These are phyloP conservation scores for Calliopsis andreniformis DNA, from an alignment of 1,140 invertebrate genomes.

Conservation along the genomic window DNA sequence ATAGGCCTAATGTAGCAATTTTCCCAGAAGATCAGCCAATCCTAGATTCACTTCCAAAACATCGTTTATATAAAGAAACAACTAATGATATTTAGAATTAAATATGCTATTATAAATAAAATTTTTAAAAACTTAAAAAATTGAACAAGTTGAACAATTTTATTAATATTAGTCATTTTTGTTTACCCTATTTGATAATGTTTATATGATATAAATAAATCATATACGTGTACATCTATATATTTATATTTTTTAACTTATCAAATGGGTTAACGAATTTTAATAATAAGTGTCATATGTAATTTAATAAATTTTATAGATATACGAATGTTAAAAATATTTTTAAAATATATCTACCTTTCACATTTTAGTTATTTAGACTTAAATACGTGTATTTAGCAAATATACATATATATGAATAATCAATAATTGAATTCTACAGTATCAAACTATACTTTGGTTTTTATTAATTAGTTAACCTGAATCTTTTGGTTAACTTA, in stretches of 20 bases:
- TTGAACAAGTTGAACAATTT: neutral
- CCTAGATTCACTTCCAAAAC: conserved; percentile 71
- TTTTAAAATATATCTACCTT: too few species aligned
- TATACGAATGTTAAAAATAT: too few species aligned
- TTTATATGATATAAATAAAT: neutral
- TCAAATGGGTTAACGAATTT: neutral
- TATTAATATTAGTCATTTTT: conserved; percentile 7
- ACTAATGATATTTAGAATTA: neutral
- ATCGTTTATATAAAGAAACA: neutral
- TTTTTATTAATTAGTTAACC: conserved; percentile 39
- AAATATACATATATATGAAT: neutral
- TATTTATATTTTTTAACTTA: too few species aligned
- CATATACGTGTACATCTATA: neutral
- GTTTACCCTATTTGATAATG: neutral
- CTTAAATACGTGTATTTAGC: too few species aligned
- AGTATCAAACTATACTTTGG: conserved; percentile 15
- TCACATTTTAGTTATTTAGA: too few species aligned
- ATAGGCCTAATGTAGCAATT: conserved; percentile 62
- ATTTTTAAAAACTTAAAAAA: neutral
- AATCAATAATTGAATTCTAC: conserved; percentile 58
- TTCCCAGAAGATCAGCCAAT: conserved; percentile 75
- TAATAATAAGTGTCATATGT: neutral
- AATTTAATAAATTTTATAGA: neutral
- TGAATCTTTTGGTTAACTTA: conserved; percentile 33
- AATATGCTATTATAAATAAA: conserved; percentile 52